Base-by-base conservation (phyloP, 35 echinoderm and acorn worm genomes). In the Amphiura filiformis region DNA sequence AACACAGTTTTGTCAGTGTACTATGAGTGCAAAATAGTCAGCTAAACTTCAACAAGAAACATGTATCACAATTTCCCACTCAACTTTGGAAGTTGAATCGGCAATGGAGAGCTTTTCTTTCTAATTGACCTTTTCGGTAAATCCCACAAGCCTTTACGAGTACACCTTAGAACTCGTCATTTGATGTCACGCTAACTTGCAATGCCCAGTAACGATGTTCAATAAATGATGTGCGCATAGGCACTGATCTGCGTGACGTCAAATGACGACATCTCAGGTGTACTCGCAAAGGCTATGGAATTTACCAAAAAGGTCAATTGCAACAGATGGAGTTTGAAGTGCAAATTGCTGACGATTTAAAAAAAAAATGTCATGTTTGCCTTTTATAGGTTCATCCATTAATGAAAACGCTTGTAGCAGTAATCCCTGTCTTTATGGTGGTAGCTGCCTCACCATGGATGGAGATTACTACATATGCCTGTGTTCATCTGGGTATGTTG, bases 341-440 rank as follows among this genome's bases (percentile, higher is more conserved):
- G n/a, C n/a, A n/a, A n/a, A n/a, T n/a, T n/a, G n/a, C 20, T 52
- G 44, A 11, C 44, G 20, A 52, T 52, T 52, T 52, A 20, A 52
- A 52, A 52, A 7, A 52, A 7, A 52, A 52, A 52, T 52, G 20
- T 52, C 20, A 52, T 52, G 44, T 52, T 7, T 52, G 7, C 20
- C 44, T 81, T 31, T 39, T 39, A 32, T 37, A 90, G 88, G 31
- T 38, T 56, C 82, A 36, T 38, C 56, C 5, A 64, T 76, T 3
- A 90, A 84, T 84, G 13, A 77, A 0, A 90, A 94, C 78, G 81
- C 93, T 37, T 94, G 93, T 44, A 90, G 42, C 61, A 87, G 37
- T n/a, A 87, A 86, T 64, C 93, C 93, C 13, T 94, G 93, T 36
- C 2, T 18, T 38, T 86, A 94, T 87, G 57, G 61, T 39, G 93